Conservation (phyloP, 2,888 invertebrate genomes). For the Hyppa rectilinea region DNA sequence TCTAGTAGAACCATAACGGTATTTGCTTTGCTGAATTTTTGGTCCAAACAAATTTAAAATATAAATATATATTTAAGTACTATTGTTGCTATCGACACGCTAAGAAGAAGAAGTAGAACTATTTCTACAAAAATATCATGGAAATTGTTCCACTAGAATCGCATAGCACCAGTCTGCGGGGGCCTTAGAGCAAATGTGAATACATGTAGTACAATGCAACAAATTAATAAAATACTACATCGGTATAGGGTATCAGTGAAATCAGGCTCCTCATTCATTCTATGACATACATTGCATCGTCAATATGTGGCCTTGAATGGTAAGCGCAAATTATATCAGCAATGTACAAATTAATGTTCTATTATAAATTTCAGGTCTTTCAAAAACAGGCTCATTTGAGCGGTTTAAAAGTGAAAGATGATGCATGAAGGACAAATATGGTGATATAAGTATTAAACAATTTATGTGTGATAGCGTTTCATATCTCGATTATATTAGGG, state of each 20-base stretch:
- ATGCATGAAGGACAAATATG: conserved; percentile 34
- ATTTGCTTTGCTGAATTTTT: no score
- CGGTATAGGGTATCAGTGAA: conserved; percentile 12
- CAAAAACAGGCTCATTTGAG: conserved; percentile 15
- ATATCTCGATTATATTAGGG: conserved; percentile 1
- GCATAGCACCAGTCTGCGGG: no score
- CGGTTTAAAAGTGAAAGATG: conserved; percentile 6
- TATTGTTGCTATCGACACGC: no score
- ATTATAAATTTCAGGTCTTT: conserved; percentile 57
- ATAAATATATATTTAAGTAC: no score
- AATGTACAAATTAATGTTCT: conserved; percentile 30
- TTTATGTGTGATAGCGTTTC: background rate
- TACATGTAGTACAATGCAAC: background rate
- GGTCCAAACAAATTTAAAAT: no score
- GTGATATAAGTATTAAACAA: background rate
- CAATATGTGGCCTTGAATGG: background rate
- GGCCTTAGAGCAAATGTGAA: no score
- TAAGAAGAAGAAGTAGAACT: no score
- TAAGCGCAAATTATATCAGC: conserved; percentile 9
- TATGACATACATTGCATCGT: conserved; percentile 1
- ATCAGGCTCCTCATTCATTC: conserved; percentile 27
- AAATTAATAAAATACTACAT: background rate
- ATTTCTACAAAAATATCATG: no score
- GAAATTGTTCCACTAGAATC: no score
- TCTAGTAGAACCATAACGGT: no score